Base-by-base conservation (phyloP, 1,140 invertebrate species). In the Apocrypta bakeri region DNA sequence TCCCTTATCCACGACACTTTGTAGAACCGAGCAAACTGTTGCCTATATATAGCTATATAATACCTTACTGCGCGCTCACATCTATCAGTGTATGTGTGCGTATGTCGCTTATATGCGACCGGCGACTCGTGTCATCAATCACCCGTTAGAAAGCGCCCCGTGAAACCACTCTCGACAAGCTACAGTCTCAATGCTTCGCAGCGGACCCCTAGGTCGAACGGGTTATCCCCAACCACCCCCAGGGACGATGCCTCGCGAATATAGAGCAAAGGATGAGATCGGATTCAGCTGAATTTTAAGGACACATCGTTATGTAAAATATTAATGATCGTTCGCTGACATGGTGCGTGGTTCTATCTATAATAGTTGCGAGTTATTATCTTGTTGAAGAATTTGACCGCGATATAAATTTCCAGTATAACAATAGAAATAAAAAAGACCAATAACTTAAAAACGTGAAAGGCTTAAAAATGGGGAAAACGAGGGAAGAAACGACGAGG, bases 101-200 rank as follows among this genome's bases (percentile, higher is more conserved):
- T n/a, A n/a, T n/a, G n/a, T n/a, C n/a, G 27, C 63, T n/a, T n/a
- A 21, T 25, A 29, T 66, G 63, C 63, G 12, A 48, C 21, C 48
- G 77, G 56, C 75, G 79, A 79, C 63, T 71, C 83, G 79, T 29
- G 64, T 81, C 79, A 64, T 78, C 79, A 77, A 78, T 82, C 79
- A 82, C 64, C 69, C 69, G 27, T 9, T 64, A 64, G 25, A n/a
- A 31, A 12, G 42, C 74, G 4, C 76, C 31, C 76, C 48, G 40
- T 61, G 24, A 61, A 61, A 61, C 48, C 73, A 75, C 48, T 29
- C 73, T 33, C 68, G 71, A 80, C 37, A 12, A 33, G 56, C 56
- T 64, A 76, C 73, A 42, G 80, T 82, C 80, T 76, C 72, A 48
- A 31, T 61, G 72, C 61, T 64, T 66, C 64, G 73, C 37, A 25